A percentile compares a stretch with the other conserved stretches of the same genome.
Conservation (phyloP, 2,888 invertebrate species). For the Stenodema calcarata region DNA sequence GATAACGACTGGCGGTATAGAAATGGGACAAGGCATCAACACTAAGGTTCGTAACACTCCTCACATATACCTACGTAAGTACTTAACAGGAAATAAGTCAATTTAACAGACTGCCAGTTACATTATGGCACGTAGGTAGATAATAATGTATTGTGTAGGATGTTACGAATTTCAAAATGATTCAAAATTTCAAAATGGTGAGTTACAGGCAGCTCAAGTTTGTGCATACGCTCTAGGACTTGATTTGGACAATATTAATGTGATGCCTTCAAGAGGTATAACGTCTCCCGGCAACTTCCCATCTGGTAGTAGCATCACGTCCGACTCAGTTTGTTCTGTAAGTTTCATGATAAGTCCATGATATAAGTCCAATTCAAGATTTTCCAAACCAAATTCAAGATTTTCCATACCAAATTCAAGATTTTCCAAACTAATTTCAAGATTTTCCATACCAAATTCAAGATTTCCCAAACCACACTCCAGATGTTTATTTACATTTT, state of each 20-base stretch:
- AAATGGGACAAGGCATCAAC: slow-evolving; percentile 84
- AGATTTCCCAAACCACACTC: too few relatives aligned
- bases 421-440: too few relatives aligned
- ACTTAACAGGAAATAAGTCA: too few relatives aligned
- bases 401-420: too few relatives aligned
- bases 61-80: not conserved
- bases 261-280: slow-evolving; percentile 61
- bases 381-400: too few relatives aligned
- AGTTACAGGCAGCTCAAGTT: slow-evolving; percentile 61
- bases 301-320: slow-evolving; percentile 62
- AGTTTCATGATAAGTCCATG: slow-evolving; percentile 9
- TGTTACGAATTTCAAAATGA: too few relatives aligned
- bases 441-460: too few relatives aligned
- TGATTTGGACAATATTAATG: slow-evolving; percentile 61
- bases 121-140: too few relatives aligned
- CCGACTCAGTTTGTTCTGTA: slow-evolving; percentile 58
- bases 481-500: too few relatives aligned
- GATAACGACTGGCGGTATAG: slow-evolving; percentile 75
- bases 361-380: too few relatives aligned
- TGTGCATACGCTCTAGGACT: slow-evolving; percentile 63
- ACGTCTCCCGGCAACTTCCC: slow-evolving; percentile 61
- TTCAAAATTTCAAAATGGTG: not conserved
- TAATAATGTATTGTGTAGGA: too few relatives aligned
- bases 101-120: too few relatives aligned
- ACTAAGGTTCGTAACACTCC: slow-evolving; percentile 67